Percentiles rank a stretch among this genome's conserved stretches.
Conservation (phyloP, 2,113 vertebrate species). For the Sialia sialis region DNA sequence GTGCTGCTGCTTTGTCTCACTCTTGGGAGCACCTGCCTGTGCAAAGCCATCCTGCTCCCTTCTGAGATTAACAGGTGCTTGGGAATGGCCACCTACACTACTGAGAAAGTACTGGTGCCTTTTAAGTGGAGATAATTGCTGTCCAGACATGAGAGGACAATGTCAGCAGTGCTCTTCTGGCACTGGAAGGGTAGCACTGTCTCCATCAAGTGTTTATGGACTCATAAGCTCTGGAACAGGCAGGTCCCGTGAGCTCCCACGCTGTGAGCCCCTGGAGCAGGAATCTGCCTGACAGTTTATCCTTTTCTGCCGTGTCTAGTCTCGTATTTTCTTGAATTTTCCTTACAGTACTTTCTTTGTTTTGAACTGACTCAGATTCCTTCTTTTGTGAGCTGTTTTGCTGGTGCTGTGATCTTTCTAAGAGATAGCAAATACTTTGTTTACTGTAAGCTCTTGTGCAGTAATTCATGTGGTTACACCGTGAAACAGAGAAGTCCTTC, state of each 20-base stretch:
- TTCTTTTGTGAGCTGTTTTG: conserved; percentile 39
- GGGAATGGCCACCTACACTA: background rate
- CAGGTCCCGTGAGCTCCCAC: background rate
- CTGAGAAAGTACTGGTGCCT: background rate
- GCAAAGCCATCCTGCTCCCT: background rate
- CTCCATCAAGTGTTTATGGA: background rate
- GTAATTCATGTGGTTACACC: conserved; percentile 58
- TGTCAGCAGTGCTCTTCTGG: background rate
- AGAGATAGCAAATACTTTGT: conserved; percentile 61
- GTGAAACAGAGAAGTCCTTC: conserved; percentile 44
- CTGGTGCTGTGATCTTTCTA: conserved; percentile 37
- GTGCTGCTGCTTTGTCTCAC: rapidly evolving
- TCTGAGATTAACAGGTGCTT: background rate
- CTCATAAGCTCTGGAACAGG: background rate
- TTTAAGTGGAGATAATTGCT: background rate
- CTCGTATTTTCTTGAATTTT: conserved; percentile 52
- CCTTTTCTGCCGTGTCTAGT: background rate
- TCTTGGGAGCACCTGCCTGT: background rate
- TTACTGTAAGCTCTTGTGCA: conserved; percentile 55
- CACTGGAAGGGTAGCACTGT: background rate
- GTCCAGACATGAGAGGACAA: background rate
- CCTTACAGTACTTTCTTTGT: conserved; percentile 38
- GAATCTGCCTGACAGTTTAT: background rate
- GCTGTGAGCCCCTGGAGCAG: background rate
- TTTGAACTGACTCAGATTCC: conserved; percentile 57